Evolutionary conservation across 2,888 invertebrate species (phyloP), one percentile per base, ranked within the genome.

Genomic region (Bombylius major): DNA sequence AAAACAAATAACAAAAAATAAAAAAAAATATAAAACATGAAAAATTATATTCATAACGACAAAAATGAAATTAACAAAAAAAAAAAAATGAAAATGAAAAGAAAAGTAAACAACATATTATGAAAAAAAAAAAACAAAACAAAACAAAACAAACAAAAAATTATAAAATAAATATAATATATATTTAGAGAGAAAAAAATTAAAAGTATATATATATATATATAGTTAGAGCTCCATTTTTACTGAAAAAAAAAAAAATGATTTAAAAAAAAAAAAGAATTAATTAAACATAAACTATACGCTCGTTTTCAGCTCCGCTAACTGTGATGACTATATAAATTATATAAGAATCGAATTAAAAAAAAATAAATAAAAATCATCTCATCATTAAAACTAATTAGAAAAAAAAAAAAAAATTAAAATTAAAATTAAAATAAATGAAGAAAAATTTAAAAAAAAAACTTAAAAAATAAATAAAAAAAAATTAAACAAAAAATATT

Each of bases 261-360:
- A 59, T 47, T 31, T 44, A 23, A 32, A 51, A 47, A 58, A 63
- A 65, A 63, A 62, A 63, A 11, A 11, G 5, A 23, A 23, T 23
- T 11, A 42, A 42, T 8, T 42, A 42, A 42, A 42, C 12, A 42
- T 42, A 42, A 42, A 42, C 39, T 42, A 42, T 42, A 42, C 39
- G 39, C 39, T 42, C 39, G 39, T 42, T 72, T 72, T 71, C 72
- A 72, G 72, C 72, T 72, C 72, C 72, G 72, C 72, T 71, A 72
- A 72, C 72, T 72, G 72, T 72, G 72, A 72, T 72, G 72, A 72
- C 72, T 72, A 71, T 71, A 57, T 59, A 59, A 59, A 57, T 55
- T 71, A 68, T 69, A 70, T 72, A 72, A 72, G 72, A 72, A 70
- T 67, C 69, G 69, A 70, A 70, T 23, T 23, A 23, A 23, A 23